A percentile compares a stretch with the other conserved stretches of the same genome.
Evolutionary conservation across 1,140 invertebrate species (phyloP).

Genomic region (Arctopsyche grandis): DNA sequence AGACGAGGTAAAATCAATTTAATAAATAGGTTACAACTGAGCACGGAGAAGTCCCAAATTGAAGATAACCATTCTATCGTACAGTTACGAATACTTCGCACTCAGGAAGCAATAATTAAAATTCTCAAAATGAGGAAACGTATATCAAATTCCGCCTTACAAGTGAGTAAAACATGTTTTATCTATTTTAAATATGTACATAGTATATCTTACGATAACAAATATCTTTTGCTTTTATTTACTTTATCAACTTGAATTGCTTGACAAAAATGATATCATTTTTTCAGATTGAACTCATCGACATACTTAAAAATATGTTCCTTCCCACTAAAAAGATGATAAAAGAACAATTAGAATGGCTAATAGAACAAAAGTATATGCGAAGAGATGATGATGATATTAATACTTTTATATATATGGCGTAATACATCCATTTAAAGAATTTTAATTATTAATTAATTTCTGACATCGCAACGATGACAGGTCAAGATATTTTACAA

Average conservation of each 20-base stretch:
- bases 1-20: slow-evolving; percentile 94
- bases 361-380: slow-evolving; percentile 99
- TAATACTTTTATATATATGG: slow-evolving; percentile 98
- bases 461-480: background rate
- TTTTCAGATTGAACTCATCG: slow-evolving; percentile 88
- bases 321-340: slow-evolving; percentile 99
- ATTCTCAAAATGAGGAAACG: slow-evolving; percentile 98
- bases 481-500: background rate
- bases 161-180: slow-evolving; percentile 63
- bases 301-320: slow-evolving; percentile 99
- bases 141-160: slow-evolving; percentile 92
- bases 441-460: background rate
- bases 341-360: slow-evolving; percentile 99
- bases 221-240: background rate
- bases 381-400: slow-evolving; percentile 95
- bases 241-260: background rate
- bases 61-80: slow-evolving; percentile 98
- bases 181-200: background rate
- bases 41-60: slow-evolving; percentile 94
- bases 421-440: slow-evolving; percentile 68
- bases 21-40: slow-evolving; percentile 92
- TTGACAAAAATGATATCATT: slow-evolving; percentile 33
- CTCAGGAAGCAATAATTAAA: slow-evolving; percentile 98
- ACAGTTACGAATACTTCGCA: slow-evolving; percentile 90
- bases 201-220: slow-evolving; percentile 9